phyloP scores from a whole-genome alignment of 2,797 vertebrate species.

The Sebastes itinus region DNA sequence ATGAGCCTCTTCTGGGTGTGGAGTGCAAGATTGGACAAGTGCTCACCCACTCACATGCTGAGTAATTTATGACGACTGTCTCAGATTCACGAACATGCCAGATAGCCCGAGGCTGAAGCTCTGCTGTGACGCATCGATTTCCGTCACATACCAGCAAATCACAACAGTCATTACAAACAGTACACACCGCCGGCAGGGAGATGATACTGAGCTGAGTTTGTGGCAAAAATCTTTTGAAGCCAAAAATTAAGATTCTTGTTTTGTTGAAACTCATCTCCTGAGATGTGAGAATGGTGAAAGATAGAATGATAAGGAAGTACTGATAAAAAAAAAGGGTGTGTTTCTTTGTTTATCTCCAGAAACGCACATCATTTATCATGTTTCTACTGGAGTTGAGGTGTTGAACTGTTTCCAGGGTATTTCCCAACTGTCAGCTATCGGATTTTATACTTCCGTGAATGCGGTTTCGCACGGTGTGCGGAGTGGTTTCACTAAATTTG shows the following conservation, averaged over 20 bases:
- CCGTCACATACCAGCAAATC: constrained; percentile 3
- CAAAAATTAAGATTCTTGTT: background rate
- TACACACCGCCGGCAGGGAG: constrained; percentile 3
- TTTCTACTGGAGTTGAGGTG: background rate
- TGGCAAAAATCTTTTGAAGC: background rate
- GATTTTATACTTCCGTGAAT: background rate
- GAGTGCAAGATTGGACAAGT: constrained; percentile 62
- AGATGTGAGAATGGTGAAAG: background rate
- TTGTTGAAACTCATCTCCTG: background rate
- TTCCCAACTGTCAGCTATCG: background rate
- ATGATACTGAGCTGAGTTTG: background rate
- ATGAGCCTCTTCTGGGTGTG: constrained; percentile 44
- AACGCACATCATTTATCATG: background rate
- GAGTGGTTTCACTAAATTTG: background rate
- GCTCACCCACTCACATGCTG: constrained; percentile 53
- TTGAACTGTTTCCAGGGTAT: background rate
- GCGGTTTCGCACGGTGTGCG: background rate
- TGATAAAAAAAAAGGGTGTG: background rate
- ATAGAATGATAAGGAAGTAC: background rate
- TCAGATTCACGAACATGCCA: background rate
- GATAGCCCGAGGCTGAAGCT: constrained; percentile 16
- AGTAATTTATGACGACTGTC: constrained; percentile 54
- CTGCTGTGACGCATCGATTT: constrained; percentile 48
- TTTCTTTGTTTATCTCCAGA: background rate
- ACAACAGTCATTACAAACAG: constrained; percentile 17